A percentile compares a stretch with the other conserved stretches of the same genome.
Evolutionary conservation across 1,140 invertebrate genomes (phyloP).

Genomic region (Musca domestica): DNA sequence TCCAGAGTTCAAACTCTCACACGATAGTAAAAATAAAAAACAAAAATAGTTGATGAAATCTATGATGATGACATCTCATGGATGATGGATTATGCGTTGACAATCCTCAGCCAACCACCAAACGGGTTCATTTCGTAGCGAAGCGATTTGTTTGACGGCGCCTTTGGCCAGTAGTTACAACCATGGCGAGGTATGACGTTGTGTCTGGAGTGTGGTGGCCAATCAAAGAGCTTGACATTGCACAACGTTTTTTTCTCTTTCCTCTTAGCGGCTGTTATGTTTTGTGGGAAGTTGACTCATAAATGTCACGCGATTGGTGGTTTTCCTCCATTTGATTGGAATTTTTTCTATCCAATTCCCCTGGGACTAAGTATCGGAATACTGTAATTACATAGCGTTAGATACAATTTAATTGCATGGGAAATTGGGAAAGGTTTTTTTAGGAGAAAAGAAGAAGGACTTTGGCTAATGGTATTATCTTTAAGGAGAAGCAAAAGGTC

Average conservation of each 20-base stretch:
- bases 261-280: too few species aligned
- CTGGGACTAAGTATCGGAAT: neutral
- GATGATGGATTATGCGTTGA: conserved; percentile 16
- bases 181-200: too few species aligned
- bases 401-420: too few species aligned
- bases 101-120: neutral
- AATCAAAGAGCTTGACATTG: too few species aligned
- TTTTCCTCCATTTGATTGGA: neutral
- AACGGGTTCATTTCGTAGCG: too few species aligned
- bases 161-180: neutral
- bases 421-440: too few species aligned
- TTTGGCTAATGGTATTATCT: too few species aligned
- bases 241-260: too few species aligned
- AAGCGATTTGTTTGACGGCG: conserved; percentile 17
- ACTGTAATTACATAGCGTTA: neutral
- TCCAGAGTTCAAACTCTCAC: neutral
- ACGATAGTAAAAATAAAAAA: neutral
- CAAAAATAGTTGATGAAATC: neutral
- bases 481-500: too few species aligned
- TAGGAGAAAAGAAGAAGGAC: too few species aligned
- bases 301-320: conserved; percentile 6
- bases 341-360: conserved; percentile 3
- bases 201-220: too few species aligned
- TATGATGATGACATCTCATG: conserved; percentile 8
- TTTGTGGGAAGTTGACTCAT: conserved; percentile 19